Evolutionary conservation across 2,888 invertebrate species (phyloP), one percentile per base, ranked within the genome.

Genomic region (Luperina testacea): DNA sequence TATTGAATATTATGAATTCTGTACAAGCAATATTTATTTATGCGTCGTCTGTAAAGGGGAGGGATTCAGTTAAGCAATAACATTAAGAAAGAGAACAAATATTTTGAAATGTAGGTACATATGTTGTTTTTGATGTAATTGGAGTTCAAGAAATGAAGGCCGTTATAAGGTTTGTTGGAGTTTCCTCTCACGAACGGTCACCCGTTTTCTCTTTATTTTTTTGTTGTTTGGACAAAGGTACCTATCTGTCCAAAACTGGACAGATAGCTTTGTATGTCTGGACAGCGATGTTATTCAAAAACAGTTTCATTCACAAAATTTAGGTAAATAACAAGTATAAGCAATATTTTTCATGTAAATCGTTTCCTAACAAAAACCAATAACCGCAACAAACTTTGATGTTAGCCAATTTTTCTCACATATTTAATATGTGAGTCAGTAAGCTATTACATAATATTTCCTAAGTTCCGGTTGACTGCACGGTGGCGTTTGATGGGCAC

Each of bases 401-500:
- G 64, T 32, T 53, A 48, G 11, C 57, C 61, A 53, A 51, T 69
- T 71, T 53, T 83, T 73, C 65, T 61, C 67, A 68, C 65, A 80
- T 70, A 79, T 79, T 71, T 78, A 78, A 79, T 76, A 81, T 77
- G 68, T 65, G 70, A 48, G 61, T 51, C 68, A 76, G 59, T 81
- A 77, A 72, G 63, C 70, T 78, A 82, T 83, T 77, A 80, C 42
- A 74, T 79, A 78, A 80, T 79, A 86, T 87, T 86, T 88, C 73
- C 86, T 77, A 84, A 88, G 88, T 92, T 92, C 90, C 87, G 87
- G 90, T 90, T 91, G 91, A 90, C 83, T 92, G 92, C 93, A 93
- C 93, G 93, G 91, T 92, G 91, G 90, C 90, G 90, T 92, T 93
- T 95, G 93, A 94, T 94, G 92, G 90, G 90, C 82, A 91, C 91